phyloP scores from a whole-genome alignment of 2,888 invertebrate species.

The Melanophora roralis region DNA sequence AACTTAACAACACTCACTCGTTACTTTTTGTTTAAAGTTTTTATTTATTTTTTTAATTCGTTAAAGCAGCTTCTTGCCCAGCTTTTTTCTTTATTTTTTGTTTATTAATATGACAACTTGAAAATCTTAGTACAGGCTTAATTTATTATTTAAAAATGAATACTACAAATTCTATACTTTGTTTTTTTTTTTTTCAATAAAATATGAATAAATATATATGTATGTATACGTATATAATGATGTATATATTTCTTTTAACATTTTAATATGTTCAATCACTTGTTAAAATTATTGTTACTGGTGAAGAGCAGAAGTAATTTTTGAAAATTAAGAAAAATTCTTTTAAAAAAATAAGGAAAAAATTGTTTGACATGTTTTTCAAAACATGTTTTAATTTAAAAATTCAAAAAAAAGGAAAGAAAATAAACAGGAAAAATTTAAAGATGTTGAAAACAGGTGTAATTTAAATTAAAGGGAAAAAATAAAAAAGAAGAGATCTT shows the following conservation, averaged over 20 bases:
- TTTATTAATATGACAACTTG: too few relatives aligned
- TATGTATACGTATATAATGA: too few relatives aligned
- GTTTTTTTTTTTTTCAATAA: background rate
- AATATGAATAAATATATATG: slow-evolving; percentile 17
- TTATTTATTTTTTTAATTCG: too few relatives aligned
- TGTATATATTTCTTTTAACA: background rate
- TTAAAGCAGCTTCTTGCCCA: too few relatives aligned
- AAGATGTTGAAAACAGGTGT: background rate
- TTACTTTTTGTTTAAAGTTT: too few relatives aligned
- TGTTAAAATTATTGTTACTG: slow-evolving; percentile 43
- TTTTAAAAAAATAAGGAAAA: background rate
- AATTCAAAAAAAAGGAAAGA: background rate
- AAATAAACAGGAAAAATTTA: too few relatives aligned
- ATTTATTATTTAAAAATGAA: too few relatives aligned
- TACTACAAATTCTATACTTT: slow-evolving; percentile 19
- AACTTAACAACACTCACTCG: too few relatives aligned
- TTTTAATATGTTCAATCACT: slow-evolving; percentile 25
- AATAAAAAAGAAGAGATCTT: background rate
- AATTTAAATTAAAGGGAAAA: too few relatives aligned
- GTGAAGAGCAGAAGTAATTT: slow-evolving; percentile 36
- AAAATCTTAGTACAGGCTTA: too few relatives aligned
- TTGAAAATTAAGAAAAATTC: background rate
- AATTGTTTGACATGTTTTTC: background rate
- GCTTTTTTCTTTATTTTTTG: too few relatives aligned
- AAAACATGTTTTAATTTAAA: background rate